These are phyloP conservation scores for Pimephales promelas DNA, from an alignment of 2,113 vertebrate genomes.

Conservation along the genomic window DNA sequence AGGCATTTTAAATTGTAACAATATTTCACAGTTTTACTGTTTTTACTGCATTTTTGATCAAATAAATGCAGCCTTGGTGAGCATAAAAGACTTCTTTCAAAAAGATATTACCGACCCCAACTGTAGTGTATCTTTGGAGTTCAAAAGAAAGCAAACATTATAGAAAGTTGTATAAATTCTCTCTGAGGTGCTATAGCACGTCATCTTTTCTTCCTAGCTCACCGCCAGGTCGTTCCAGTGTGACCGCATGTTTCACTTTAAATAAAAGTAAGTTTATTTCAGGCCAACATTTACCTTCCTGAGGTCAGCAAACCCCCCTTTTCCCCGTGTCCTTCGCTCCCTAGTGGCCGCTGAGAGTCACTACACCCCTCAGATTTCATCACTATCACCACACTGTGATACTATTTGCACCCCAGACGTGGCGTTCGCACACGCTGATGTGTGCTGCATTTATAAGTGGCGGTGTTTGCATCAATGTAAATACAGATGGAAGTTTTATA, in stretches of 20 bases:
- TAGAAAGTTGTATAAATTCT: not conserved
- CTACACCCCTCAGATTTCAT: slow-evolving; percentile 18
- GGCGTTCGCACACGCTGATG: not conserved
- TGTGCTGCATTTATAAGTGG: not conserved
- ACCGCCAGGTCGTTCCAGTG: not conserved
- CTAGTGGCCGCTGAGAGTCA: slow-evolving; percentile 36
- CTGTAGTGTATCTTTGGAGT: not conserved
- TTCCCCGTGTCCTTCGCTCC: not conserved
- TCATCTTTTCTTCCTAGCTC: not conserved
- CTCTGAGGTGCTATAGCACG: not conserved
- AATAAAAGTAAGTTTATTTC: not conserved
- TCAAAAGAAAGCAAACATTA: not conserved
- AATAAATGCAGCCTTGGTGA: not conserved
- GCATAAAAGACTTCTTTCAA: not conserved
- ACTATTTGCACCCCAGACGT: slow-evolving; percentile 8
- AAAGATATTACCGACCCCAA: not conserved
- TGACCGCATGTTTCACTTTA: not conserved
- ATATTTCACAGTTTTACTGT: not conserved
- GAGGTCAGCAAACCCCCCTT: not conserved
- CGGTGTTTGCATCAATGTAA: slow-evolving; percentile 12
- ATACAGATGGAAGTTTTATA: slow-evolving; percentile 50
- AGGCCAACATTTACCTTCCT: slow-evolving; percentile 14
- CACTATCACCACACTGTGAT: slow-evolving; percentile 28
- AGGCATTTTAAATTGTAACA: not conserved
- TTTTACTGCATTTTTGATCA: not conserved